Evolutionary conservation across 2,888 invertebrate species (phyloP), one percentile per base, ranked within the genome.

Genomic region (Vandiemenella viatica): DNA sequence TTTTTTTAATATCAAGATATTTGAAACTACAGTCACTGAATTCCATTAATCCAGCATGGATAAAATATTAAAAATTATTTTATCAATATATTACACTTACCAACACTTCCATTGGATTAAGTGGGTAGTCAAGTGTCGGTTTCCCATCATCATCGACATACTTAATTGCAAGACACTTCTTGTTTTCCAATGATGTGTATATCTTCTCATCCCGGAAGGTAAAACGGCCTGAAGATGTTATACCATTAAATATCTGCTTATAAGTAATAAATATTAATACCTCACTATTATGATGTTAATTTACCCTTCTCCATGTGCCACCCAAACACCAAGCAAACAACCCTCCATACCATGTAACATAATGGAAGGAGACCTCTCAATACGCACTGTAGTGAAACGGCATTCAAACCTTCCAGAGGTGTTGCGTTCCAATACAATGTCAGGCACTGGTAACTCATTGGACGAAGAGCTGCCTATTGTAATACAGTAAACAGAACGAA

Each of bases 291-390:
- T 23, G 10, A 23, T 23, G 7, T 6, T 23, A 23, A 23, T 23
- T 23, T n/a, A n/a, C n/a, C 97, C 97, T 70, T 98, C 97, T 0
- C 92, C 96, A 64, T 98, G 97, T 3, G 96, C 92, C 2, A 89
- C 77, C 96, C 96, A 97, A 57, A 93, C 84, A 2, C 96, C 96
- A n/a, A 96, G 72, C 1, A 83, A 71, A n/a, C 85, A 80, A 21
- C 78, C 83, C 49, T 79, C 79, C 91, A 98, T 91, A n/a, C 80
- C 87, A 46, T 72, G 67, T 57, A 97, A 71, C 93, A 97, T 91
- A 1, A 97, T 82, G 3, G 88, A 73, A 1, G 75, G 73, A 0
- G 79, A 76, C 55, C 79, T 73, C 42, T 76, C 74, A 51, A 93
- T 80, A 56, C 70, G 75, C 0, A 92, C 82, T 0, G 85, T 80